Percentiles rank a stretch among this genome's conserved stretches.
Conservation (phyloP, 2,113 vertebrate genomes). For the Taurulus bubalis region DNA sequence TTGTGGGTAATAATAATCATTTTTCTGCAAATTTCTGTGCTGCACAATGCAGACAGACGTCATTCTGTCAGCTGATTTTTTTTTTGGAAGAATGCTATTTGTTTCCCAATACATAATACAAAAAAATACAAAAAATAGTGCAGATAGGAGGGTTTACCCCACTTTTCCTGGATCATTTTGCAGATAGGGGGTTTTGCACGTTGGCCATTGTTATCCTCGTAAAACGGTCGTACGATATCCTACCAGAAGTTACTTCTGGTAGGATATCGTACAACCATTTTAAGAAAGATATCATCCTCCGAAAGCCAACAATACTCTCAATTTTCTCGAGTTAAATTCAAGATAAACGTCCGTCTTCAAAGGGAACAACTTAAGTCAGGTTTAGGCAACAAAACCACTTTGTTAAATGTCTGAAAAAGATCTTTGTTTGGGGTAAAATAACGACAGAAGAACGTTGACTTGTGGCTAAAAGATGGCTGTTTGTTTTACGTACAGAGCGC, state of each 20-base stretch:
- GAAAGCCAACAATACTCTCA: neutral
- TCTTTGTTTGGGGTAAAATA: neutral
- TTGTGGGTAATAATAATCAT: neutral
- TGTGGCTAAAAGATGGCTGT: neutral
- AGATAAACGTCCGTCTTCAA: neutral
- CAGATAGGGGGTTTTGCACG: too few species aligned
- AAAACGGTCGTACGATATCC: neutral
- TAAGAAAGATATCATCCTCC: too few species aligned
- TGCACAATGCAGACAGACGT: neutral
- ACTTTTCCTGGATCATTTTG: too few species aligned
- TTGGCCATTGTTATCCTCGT: neutral
- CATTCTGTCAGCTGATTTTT: neutral
- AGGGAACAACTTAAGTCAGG: neutral
- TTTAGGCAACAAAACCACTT: neutral
- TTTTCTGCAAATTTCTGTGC: neutral
- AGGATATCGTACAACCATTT: too few species aligned
- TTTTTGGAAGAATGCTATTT: too few species aligned
- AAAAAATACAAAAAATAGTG: too few species aligned
- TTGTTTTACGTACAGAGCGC: too few species aligned
- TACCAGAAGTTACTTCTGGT: too few species aligned
- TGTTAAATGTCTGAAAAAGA: too few species aligned
- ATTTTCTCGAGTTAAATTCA: neutral
- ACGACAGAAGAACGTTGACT: too few species aligned
- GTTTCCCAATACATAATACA: too few species aligned
- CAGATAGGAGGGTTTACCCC: too few species aligned